phyloP scores from a whole-genome alignment of 1,140 invertebrate genomes.

The Cardiocondyla obscurior region DNA sequence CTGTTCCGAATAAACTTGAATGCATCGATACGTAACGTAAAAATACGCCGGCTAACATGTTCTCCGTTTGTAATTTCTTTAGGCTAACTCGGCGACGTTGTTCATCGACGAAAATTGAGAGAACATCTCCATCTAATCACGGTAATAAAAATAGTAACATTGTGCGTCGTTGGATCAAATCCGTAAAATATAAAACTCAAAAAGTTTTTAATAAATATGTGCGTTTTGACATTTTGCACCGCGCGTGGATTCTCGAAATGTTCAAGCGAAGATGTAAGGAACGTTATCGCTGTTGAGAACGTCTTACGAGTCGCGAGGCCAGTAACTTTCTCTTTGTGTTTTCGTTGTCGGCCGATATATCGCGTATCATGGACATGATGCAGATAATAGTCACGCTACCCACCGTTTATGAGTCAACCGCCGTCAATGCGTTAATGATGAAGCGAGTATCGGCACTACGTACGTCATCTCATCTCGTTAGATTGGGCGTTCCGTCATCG shows the following conservation, averaged over 20 bases:
- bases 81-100: neutral
- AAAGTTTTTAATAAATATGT: neutral
- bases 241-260: neutral
- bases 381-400: conserved; percentile 64
- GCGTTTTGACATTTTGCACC: neutral
- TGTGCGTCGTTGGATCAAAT: too few species aligned
- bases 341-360: conserved; percentile 74
- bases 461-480: conserved; percentile 34
- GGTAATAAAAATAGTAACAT: too few species aligned
- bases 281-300: conserved; percentile 18
- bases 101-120: neutral
- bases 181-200: neutral
- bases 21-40: neutral
- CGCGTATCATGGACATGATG: conserved; percentile 61
- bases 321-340: conserved; percentile 79
- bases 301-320: conserved; percentile 68
- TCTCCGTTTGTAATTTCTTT: neutral
- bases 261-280: conserved; percentile 16
- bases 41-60: neutral
- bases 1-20: neutral
- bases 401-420: conserved; percentile 71
- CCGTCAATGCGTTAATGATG: conserved; percentile 61
- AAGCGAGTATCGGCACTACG: conserved; percentile 39
- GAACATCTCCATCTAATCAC: neutral
- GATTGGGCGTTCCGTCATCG: conserved; percentile 8